Evolutionary conservation across 2,797 vertebrate species (phyloP), one percentile per base, ranked within the genome.

Genomic region (Perodicticus potto): DNA sequence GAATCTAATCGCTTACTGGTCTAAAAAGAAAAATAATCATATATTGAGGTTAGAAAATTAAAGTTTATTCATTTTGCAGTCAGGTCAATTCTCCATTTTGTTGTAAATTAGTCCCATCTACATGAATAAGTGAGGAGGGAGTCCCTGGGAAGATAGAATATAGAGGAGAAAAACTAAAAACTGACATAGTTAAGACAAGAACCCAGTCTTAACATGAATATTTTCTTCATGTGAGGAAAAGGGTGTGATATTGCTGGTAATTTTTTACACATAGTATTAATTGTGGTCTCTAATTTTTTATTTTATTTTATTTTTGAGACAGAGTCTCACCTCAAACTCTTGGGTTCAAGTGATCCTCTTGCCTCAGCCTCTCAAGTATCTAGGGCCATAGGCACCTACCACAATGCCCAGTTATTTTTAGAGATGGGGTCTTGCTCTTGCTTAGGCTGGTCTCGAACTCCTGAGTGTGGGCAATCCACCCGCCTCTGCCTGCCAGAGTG

Each of bases 171-270:
- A 90, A 85, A 45, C 17, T 55, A 6, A 49, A 27, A 76, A 19
- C n/a, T 14, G 3, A 37, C 49, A 59, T 53, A 61, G 7, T 59
- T 17, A n/a, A 4, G 14, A 55, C 8, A 61, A 81, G 16, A 93
- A 69, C 0, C 29, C 32, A 65, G 17, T 80, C 43, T 13, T 72
- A 32, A 29, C 7, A 74, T 85, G 37, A 59, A 22, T 10, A 57
- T 84, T 83, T 80, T 77, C 40, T 93, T 82, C 84, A 7, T 57
- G n/a, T 89, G 22, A 86, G 17, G 23, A 93, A 81, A 93, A 12
- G 17, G 25, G 1, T 55, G 0, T 19, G 40, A 6, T 82, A 49
- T 61, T 91, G 4, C 5, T 89, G 49, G 3, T 59, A 87, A 4
- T 76, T 86, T 94, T 77, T 80, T 40, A 87, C 12, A 65, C 40